Base-by-base conservation (phyloP, 2,888 invertebrate species). In the Orthosia gothica region DNA sequence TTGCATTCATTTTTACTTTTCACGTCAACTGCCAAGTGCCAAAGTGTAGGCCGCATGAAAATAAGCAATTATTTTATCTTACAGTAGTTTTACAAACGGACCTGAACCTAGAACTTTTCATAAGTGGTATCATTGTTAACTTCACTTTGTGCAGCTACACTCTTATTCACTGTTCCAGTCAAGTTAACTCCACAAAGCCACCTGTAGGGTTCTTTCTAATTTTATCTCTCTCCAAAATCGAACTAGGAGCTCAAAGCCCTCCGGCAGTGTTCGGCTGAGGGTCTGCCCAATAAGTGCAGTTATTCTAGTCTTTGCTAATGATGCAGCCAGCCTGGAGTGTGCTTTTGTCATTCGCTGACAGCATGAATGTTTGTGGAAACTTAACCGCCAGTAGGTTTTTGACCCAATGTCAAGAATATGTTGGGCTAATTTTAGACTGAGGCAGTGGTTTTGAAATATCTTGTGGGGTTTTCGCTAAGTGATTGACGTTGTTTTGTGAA, bases 221-320 rank as follows among this genome's bases (percentile, higher is more conserved):
- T 76, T 76, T 85, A 79, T 79, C 74, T 74, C 50, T 20, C 62
- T 49, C 32, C 55, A 50, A 26, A 82, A 86, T 85, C 75, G 77
- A 82, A 77, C 73, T 62, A 73, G 74, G 62, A 66, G 45, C 75
- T 68, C 76, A 84, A 81, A 86, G 77, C 66, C 40, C 57, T n/a
- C 59, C 18, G 70, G 52, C 76, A 59, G 83, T 75, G 73, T 77
- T 79, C 78, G 65, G 72, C 52, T n/a, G 52, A 84, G 86, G 76
- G 84, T 75, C 70, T 66, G 68, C 86, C 92, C 92, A 92, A 92
- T 92, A 92, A 92, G 91, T 76, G 69, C 74, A 85, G 81, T 81
- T 84, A 78, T 83, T 84, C 70, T 75, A 84, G 83, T 65, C 81
- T 82, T 72, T 85, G 75, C 90, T 92, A 92, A 92, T 92, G 92